Percentiles rank a stretch among this genome's conserved stretches.
These are phyloP conservation scores for Parasteatoda tepidariorum DNA, from an alignment of 1,140 invertebrate species.

Conservation along the genomic window DNA sequence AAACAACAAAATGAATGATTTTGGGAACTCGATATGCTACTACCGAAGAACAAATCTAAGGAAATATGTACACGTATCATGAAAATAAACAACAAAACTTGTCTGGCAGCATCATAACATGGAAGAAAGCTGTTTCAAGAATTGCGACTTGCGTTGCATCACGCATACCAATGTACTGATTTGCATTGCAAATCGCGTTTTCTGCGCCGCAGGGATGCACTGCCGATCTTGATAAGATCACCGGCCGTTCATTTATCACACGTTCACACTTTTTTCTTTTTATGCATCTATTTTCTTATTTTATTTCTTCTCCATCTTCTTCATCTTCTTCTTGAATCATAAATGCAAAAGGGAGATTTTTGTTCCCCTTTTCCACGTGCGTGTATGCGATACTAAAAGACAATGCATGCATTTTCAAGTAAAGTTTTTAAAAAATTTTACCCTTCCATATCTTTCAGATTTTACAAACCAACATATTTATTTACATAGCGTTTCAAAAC, in stretches of 20 bases:
- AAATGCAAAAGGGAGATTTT: too few relatives aligned
- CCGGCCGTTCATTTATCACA: constrained; percentile 50
- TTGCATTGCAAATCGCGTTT: constrained; percentile 36
- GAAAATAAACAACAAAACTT: constrained; percentile 35
- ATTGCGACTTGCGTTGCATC: constrained; percentile 18
- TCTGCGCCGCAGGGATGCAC: constrained; percentile 5
- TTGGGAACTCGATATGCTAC: neutral
- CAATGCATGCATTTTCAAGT: too few relatives aligned
- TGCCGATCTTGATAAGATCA: constrained; percentile 38
- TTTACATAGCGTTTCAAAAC: too few relatives aligned
- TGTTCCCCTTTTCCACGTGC: too few relatives aligned
- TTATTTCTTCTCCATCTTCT: neutral
- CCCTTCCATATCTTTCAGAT: too few relatives aligned
- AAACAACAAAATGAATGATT: neutral
- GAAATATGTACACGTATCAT: constrained; percentile 16
- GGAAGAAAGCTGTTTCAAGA: constrained; percentile 50
- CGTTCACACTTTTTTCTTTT: constrained; percentile 37
- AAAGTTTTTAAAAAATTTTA: too few relatives aligned
- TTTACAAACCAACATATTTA: too few relatives aligned
- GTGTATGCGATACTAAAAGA: too few relatives aligned
- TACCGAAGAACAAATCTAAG: neutral
- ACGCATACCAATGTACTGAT: constrained; percentile 34
- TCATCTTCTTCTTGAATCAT: neutral
- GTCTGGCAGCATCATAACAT: constrained; percentile 50
- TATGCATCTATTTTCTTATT: neutral